Base-by-base conservation (phyloP, 2,797 vertebrate genomes). In the Pelodytes ibericus region DNA sequence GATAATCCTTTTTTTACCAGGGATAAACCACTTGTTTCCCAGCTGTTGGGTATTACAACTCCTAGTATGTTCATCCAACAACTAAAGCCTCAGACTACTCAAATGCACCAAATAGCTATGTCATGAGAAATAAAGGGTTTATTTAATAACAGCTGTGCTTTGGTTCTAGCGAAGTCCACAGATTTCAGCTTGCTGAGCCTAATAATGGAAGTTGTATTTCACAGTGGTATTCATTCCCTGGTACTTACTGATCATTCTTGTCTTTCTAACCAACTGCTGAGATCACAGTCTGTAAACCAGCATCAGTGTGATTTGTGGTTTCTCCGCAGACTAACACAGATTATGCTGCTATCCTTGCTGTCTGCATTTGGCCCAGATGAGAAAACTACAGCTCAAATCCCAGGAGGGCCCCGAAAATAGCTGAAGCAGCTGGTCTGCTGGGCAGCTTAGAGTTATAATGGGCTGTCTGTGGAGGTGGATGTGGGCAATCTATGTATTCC, bases 401-500 rank as follows among this genome's bases (percentile, higher is more conserved):
- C 63, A 51, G 11, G 56, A 73, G 69, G 22, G 10, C 22, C 74
- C 70, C 68, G 30, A 31, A 79, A 79, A 69, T 58, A 69, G 57
- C 77, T 58, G 57, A 79, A 44, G 44, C 76, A 73, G 76, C 71
- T 79, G 76, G 76, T 56, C 57, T 72, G 57, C 53, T 69, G 77
- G 76, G 70, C 26, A 72, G 63, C 25, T 66, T n/a, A 59, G 39
- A 61, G 29, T 61, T 73, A 63, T 72, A 72, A 79, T 72, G 41
- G 62, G 61, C 53, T 67, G 60, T 59, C 49, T 65, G 75, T 65
- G 68, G 39, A 71, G 69, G 69, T 67, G 69, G 39, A 72, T 67
- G 75, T 78, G 63, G 75, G 62, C 62, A 49, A 41, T 60, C 47
- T 33, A 44, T 69, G 53, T 73, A 18, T 33, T 72, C 64, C 77